Conservation (phyloP, 2,113 vertebrate genomes). For the Oryzias celebensis region DNA sequence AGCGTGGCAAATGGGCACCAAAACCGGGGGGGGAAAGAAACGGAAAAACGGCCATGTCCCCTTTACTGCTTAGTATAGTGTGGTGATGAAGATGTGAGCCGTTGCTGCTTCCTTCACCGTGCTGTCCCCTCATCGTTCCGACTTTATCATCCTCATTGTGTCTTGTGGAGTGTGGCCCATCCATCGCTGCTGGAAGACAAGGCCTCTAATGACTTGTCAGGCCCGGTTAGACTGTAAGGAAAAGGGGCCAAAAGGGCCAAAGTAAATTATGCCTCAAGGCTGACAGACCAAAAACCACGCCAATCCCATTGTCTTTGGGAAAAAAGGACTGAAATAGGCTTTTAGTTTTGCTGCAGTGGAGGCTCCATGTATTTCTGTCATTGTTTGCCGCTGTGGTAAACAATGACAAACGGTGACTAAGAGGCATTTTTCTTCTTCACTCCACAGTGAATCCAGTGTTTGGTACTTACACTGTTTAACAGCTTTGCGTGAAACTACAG, state of each 20-base stretch:
- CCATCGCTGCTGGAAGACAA: conserved; percentile 48
- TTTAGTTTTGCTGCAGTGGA: conserved; percentile 1
- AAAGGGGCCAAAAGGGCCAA: conserved; percentile 34
- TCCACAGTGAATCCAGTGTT: background rate
- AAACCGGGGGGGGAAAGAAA: background rate
- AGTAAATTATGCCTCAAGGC: conserved; percentile 54
- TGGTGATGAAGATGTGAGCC: conserved; percentile 17
- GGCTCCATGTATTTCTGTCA: conserved; percentile 29
- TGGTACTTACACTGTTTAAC: background rate
- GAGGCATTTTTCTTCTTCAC: conserved; percentile 11
- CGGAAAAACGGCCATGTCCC: background rate
- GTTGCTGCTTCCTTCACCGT: conserved; percentile 10
- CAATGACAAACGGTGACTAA: conserved; percentile 18
- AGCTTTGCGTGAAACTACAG: no score
- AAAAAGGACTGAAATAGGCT: conserved; percentile 13
- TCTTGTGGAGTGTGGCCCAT: conserved; percentile 55
- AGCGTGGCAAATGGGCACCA: background rate
- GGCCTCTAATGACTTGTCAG: conserved; percentile 55
- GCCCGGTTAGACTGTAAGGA: conserved; percentile 45
- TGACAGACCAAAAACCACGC: conserved; percentile 59
- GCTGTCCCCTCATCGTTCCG: conserved; percentile 52
- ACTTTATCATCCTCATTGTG: conserved; percentile 45
- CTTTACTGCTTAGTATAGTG: conserved; percentile 15
- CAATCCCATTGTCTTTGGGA: conserved; percentile 43
- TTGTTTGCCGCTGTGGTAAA: conserved; percentile 32